Percentiles rank a stretch among this genome's conserved stretches.
These are phyloP conservation scores for Pedionomus torquatus DNA, from an alignment of 2,113 vertebrate species.

Conservation along the genomic window DNA sequence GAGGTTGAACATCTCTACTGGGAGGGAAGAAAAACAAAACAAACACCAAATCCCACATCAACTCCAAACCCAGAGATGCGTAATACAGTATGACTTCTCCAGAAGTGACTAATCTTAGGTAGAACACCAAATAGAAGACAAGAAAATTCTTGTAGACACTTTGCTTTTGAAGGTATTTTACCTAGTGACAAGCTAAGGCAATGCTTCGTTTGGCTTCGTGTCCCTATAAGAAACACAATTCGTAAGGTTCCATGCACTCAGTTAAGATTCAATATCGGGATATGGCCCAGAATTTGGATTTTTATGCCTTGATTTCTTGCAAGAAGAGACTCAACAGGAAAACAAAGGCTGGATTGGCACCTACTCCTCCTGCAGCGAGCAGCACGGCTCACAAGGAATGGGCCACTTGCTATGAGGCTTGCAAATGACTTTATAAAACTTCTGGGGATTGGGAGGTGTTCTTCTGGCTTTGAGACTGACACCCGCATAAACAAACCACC, in stretches of 20 bases:
- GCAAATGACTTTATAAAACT: not conserved
- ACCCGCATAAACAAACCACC: not conserved
- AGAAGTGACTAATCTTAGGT: not conserved
- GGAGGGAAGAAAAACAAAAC: not conserved
- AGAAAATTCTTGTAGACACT: not conserved
- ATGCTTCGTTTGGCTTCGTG: not conserved
- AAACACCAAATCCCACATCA: not conserved
- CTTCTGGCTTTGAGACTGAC: not conserved
- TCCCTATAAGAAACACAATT: not conserved
- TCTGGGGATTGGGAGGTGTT: not conserved
- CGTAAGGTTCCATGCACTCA: not conserved
- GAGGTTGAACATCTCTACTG: not conserved
- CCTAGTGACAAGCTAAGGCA: not conserved
- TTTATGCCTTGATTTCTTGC: not conserved
- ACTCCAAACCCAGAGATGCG: not conserved
- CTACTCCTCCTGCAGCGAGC: not conserved
- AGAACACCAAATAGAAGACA: not conserved
- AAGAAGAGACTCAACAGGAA: not conserved
- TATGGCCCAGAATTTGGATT: not conserved
- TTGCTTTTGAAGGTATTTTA: not conserved
- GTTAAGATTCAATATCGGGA: not conserved
- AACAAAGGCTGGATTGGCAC: not conserved
- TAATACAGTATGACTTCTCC: not conserved
- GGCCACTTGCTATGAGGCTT: not conserved
- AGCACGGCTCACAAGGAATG: fast-evolving